Evolutionary conservation across 2,888 invertebrate genomes (phyloP).

Genomic region (Electrophaes corylata): DNA sequence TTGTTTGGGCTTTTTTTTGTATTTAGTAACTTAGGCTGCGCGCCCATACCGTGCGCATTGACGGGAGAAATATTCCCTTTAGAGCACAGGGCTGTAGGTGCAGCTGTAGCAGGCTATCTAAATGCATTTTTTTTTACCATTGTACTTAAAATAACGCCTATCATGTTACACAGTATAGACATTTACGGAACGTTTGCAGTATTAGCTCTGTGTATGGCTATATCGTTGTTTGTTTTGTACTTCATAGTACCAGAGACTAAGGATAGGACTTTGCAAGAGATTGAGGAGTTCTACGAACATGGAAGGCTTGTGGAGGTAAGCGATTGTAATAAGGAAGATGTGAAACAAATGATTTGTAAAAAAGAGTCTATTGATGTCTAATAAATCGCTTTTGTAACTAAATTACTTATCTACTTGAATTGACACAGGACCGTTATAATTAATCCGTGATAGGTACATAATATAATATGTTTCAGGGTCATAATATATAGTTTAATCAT

Average conservation of each 20-base stretch:
- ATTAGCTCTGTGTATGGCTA: background rate
- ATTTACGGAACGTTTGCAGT: background rate
- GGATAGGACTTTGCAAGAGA: background rate
- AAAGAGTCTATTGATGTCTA: background rate
- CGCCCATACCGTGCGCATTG: background rate
- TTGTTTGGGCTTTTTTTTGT: background rate
- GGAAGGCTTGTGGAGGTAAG: background rate
- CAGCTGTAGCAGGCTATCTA: background rate
- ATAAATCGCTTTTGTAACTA: too few relatives aligned
- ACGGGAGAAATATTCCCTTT: background rate
- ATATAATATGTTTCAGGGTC: too few relatives aligned
- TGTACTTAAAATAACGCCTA: background rate
- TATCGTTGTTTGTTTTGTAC: background rate
- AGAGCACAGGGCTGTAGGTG: background rate
- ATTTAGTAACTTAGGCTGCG: background rate
- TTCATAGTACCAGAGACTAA: constrained; percentile 1
- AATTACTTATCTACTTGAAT: too few relatives aligned
- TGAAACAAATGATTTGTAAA: background rate
- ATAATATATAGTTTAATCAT: too few relatives aligned
- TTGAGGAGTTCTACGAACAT: background rate
- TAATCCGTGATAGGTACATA: too few relatives aligned
- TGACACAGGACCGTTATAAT: too few relatives aligned
- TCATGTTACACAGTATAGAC: background rate
- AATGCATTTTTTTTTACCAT: background rate
- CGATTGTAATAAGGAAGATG: background rate